Percentiles rank a stretch among this genome's conserved stretches.
Evolutionary conservation across 1,140 invertebrate genomes (phyloP).

Genomic region (Glossosoma conforme): DNA sequence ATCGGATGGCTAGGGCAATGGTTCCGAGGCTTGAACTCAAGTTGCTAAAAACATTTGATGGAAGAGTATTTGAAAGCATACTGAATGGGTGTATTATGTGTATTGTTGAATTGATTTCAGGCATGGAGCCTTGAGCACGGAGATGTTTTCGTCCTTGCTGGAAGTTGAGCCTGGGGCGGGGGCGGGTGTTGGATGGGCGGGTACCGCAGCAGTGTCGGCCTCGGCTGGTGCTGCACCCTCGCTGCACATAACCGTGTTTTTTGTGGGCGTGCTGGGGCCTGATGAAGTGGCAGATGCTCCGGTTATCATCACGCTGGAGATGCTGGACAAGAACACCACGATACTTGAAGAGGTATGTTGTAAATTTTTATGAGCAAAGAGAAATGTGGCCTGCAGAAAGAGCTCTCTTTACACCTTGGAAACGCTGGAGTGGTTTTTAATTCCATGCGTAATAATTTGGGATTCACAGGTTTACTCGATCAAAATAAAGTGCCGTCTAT

Average conservation of each 20-base stretch:
- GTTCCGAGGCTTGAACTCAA: no score
- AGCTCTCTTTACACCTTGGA: no score
- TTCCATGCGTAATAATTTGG: no score
- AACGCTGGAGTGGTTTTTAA: no score
- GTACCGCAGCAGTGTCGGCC: constrained; percentile 78
- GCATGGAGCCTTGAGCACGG: constrained; percentile 64
- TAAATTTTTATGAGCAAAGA: no score
- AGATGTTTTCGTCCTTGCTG: constrained; percentile 77
- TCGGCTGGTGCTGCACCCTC: constrained; percentile 70
- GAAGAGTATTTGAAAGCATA: no score
- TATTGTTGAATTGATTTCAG: constrained; percentile 35
- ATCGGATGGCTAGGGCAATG: no score
- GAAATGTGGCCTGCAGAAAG: no score
- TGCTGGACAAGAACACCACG: constrained; percentile 62
- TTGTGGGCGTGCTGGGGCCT: constrained; percentile 71
- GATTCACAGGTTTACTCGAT: no score
- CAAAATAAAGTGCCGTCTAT: no score
- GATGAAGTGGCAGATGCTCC: constrained; percentile 62
- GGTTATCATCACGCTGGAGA: constrained; percentile 58
- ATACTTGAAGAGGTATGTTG: constrained; percentile 71
- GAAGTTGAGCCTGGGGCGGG: constrained; percentile 57
- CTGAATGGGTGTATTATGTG: no score
- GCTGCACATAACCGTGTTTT: constrained; percentile 74
- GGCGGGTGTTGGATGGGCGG: constrained; percentile 76
- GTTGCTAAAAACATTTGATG: no score